Evolutionary conservation across 2,888 invertebrate genomes (phyloP), one percentile per base, ranked within the genome.

Genomic region (Augiades crinisus): DNA sequence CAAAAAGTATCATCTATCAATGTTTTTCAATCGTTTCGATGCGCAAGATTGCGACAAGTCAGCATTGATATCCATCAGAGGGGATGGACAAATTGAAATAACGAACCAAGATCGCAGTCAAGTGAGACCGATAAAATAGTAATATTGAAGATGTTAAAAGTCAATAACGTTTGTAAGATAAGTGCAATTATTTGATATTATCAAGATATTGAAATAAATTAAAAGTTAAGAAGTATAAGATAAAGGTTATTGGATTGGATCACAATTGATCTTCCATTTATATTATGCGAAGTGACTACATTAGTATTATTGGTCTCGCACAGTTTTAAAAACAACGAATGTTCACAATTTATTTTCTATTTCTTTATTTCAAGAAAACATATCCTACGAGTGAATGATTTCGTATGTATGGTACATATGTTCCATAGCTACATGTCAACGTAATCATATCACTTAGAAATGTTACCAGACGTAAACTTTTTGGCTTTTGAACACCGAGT

Each of bases 21-120:
- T 27, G n/a, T 22, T 22, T 2, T 31, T 21, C 14, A 44, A 22
- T 21, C 10, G n/a, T n/a, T 21, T 5, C 24, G 24, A 41, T 31
- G 14, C 31, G 19, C 13, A 36, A 36, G 24, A 50, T 24, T 17
- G 13, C 49, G 12, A 40, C 14, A 12, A 27, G 22, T 40, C 41
- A 43, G 27, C 19, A 27, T 43, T 13, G 41, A 50, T 50, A 36
- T 16, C 17, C 34, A 50, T 50, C 41, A 41, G 13, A 34, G 22
- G 34, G 34, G 36, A 36, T 43, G 33, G 8, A 8, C 27, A 16
- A 40, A 34, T 49, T 47, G 47, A 38, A 47, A 40, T 21, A 22
- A 46, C 3, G n/a, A 47, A 17, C 22, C 7, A 16, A 46, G 46
- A 46, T 46, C 16, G 10, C 2, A 4, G 5, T 7, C 10, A 38